Base-by-base conservation (phyloP, 1,140 invertebrate genomes). In the Phthorimaea operculella region DNA sequence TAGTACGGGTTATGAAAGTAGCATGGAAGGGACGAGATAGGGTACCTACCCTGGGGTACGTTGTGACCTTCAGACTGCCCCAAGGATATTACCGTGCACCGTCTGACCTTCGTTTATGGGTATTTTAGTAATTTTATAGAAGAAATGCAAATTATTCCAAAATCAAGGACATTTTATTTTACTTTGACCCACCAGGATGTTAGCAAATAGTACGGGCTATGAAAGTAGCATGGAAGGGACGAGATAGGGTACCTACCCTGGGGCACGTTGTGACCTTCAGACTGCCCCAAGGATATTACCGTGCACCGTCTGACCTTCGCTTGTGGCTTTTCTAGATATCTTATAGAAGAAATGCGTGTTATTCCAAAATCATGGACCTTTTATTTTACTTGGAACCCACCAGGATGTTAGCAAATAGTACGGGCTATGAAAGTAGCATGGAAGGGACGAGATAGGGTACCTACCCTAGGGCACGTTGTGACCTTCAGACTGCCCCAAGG, bases 391-490 rank as follows among this genome's bases (percentile, higher is more conserved):
- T n/a, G n/a, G n/a, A n/a, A n/a, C n/a, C n/a, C n/a, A 34, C 6
- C 11, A 34, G 6, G 33, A 34, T 34, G 6, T 11, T 6, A 15
- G n/a, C 42, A 45, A 45, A 45, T 45, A 45, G 58, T 51, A 47
- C 16, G 34, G 55, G 52, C 49, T 44, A 14, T 9, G 42, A 57
- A 51, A n/a, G 48, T 52, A 17, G 39, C 21, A 33, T 57, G 49
- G 48, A 47, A 56, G 47, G 54, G 57, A 58, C 54, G 51, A 52
- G 33, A 47, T 45, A 52, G 14, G n/a, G n/a, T n/a, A n/a, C n/a
- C n/a, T n/a, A n/a, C n/a, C n/a, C n/a, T n/a, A n/a, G 42, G 42
- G 42, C 16, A 47, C 36, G 36, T 10, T 47, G 11, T 17, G 44
- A 15, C 44, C 44, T 47, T 47, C 44, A 47, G 44, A 17, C 44